Evolutionary conservation across 2,888 invertebrate species (phyloP), one percentile per base, ranked within the genome.

Genomic region (Drosophila percnosoma): DNA sequence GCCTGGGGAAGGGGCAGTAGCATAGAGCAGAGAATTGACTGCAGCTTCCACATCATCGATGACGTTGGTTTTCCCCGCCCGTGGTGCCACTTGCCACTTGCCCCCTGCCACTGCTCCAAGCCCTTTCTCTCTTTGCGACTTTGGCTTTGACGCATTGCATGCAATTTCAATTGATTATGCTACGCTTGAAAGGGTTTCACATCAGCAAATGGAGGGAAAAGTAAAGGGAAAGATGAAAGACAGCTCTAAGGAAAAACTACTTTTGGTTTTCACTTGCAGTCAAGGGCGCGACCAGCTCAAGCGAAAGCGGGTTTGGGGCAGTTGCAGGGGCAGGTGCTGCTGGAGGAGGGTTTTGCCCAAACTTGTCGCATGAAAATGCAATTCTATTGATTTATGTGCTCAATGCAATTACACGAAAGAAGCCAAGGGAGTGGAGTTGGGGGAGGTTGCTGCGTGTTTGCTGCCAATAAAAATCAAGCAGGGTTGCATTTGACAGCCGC

Each of bases 321-420:
- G 48, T 21, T n/a, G n/a, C 51, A 52, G 42, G 18, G 55, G 53
- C 49, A 54, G 40, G 36, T 13, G 24, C 7, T 36, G 42, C 61
- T 42, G 36, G 45, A 29, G 36, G 53, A 63, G 64, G 72, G 62
- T 15, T 70, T 73, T 81, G 88, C 75, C 81, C 79, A 85, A 87
- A 86, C 89, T 81, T 80, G 88, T 83, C 83, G 77, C 82, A 86
- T 88, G 87, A 88, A 88, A 87, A 80, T 84, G 90, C 90, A 87
- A 90, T 87, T 89, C 87, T 84, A 87, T 87, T 90, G 90, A 87
- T 87, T 90, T 90, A 88, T 90, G 89, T 84, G 84, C 78, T 76
- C 85, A 82, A 82, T 88, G 90, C 90, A 87, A 87, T 87, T 87
- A 87, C 87, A 76, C 73, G 55, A 73, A 82, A 4, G 45, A 69